These are phyloP conservation scores for Microtus montanus DNA, from an alignment of 2,113 vertebrate genomes.

Conservation along the genomic window DNA sequence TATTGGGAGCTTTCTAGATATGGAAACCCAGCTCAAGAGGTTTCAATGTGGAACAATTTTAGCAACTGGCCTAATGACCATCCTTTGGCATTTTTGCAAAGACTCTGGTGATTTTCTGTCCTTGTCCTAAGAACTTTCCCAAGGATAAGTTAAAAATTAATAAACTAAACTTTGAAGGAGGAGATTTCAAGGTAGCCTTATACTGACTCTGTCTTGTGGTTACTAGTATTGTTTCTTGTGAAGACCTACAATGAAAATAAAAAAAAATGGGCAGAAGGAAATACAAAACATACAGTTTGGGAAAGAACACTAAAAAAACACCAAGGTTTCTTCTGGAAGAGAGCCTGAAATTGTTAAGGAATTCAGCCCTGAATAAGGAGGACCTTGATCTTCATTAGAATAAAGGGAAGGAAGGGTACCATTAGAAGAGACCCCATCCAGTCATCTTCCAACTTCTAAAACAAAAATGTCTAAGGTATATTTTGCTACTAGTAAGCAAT, in stretches of 20 bases:
- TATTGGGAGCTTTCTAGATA: accelerated
- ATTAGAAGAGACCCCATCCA: neutral
- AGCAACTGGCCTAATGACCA: neutral
- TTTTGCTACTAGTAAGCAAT: no score
- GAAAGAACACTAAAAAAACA: neutral
- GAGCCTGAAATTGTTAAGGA: neutral
- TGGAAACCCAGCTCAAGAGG: neutral
- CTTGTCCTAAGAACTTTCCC: neutral
- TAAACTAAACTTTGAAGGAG: neutral
- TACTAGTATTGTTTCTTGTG: neutral
- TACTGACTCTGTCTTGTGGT: neutral
- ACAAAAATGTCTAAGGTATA: no score
- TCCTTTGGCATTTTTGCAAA: neutral
- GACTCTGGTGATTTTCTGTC: neutral
- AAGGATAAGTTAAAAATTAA: neutral
- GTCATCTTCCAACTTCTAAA: no score
- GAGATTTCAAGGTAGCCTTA: neutral
- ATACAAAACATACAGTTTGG: neutral
- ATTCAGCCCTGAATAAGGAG: neutral
- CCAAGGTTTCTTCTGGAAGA: neutral
- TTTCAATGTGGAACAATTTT: neutral
- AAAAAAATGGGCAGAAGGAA: neutral
- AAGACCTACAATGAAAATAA: neutral
- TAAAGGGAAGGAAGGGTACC: neutral
- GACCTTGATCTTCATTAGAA: neutral